Percentiles rank a stretch among this genome's conserved stretches.
Evolutionary conservation across 2,888 invertebrate species (phyloP).

Genomic region (Macroteleia sp.): DNA sequence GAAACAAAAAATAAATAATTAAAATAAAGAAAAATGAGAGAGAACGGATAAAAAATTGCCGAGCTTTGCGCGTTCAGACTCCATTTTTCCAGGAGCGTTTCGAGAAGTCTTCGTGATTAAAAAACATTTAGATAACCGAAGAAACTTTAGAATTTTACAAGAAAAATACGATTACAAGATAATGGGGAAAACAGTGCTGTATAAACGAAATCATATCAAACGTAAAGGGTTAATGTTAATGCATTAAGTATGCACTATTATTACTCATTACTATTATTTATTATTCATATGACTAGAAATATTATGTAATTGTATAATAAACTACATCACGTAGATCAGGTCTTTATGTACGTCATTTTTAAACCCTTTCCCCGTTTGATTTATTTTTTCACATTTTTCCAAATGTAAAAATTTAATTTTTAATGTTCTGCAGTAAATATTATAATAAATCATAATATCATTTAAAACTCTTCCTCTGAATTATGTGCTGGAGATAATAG

Average conservation of each 20-base stretch:
- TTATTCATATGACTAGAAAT: constrained; percentile 80
- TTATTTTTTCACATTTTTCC: too few relatives aligned
- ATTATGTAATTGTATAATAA: constrained; percentile 84
- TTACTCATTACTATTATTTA: constrained; percentile 80
- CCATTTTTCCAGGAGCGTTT: constrained; percentile 29
- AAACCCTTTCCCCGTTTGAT: too few relatives aligned
- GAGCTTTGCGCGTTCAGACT: constrained; percentile 39
- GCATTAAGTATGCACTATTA: constrained; percentile 75
- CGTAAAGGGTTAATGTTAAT: constrained; percentile 81
- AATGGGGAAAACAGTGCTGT: constrained; percentile 72
- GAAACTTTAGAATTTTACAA: constrained; percentile 45
- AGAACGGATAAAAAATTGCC: constrained; percentile 18
- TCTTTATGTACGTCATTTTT: constrained; percentile 17
- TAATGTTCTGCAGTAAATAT: too few relatives aligned
- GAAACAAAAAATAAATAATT: neutral
- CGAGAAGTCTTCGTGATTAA: neutral
- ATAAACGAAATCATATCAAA: constrained; percentile 84
- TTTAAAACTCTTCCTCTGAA: too few relatives aligned
- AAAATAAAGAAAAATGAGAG: neutral
- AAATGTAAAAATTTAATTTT: too few relatives aligned
- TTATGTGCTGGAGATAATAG: too few relatives aligned
- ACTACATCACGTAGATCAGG: constrained; percentile 79
- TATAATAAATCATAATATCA: too few relatives aligned
- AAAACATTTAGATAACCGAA: constrained; percentile 17
- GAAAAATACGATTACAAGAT: constrained; percentile 42